phyloP scores from a whole-genome alignment of 1,140 invertebrate species.

The Drosophila sp. region DNA sequence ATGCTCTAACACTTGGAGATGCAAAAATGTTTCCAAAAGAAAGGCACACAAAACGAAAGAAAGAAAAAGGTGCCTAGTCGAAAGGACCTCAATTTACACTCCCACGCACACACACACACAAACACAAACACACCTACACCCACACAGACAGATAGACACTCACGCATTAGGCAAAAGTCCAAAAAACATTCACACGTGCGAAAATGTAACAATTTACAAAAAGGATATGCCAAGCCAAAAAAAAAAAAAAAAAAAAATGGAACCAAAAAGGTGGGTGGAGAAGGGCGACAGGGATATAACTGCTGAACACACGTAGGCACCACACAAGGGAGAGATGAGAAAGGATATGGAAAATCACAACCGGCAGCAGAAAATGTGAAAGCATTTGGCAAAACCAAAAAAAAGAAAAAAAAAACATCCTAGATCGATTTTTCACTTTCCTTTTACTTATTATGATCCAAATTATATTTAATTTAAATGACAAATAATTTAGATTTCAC shows the following conservation, averaged over 20 bases:
- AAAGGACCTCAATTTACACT: slow-evolving; percentile 70
- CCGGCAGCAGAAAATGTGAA: neutral
- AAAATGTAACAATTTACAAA: slow-evolving; percentile 76
- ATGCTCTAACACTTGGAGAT: slow-evolving; percentile 32
- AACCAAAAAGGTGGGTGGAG: neutral
- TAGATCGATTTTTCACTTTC: too few relatives aligned
- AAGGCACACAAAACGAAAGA: slow-evolving; percentile 38
- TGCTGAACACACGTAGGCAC: neutral
- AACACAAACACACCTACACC: slow-evolving; percentile 21
- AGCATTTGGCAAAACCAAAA: neutral
- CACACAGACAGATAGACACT: slow-evolving; percentile 3
- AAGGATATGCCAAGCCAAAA: slow-evolving; percentile 55
- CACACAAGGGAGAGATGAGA: neutral
- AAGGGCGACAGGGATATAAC: neutral
- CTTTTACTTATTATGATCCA: too few relatives aligned
- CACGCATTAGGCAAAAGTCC: slow-evolving; percentile 36
- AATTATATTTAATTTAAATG: too few relatives aligned
- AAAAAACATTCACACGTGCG: slow-evolving; percentile 59
- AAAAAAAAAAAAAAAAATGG: slow-evolving; percentile 1
- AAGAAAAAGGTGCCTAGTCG: slow-evolving; percentile 54
- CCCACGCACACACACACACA: slow-evolving; percentile 28
- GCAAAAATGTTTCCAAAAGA: slow-evolving; percentile 41
- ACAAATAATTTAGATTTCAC: too few relatives aligned
- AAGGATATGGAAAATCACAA: slow-evolving; percentile 3
- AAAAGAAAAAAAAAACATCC: neutral